These are phyloP conservation scores for Xerus inauris DNA, from an alignment of 2,113 vertebrate genomes.

Conservation along the genomic window DNA sequence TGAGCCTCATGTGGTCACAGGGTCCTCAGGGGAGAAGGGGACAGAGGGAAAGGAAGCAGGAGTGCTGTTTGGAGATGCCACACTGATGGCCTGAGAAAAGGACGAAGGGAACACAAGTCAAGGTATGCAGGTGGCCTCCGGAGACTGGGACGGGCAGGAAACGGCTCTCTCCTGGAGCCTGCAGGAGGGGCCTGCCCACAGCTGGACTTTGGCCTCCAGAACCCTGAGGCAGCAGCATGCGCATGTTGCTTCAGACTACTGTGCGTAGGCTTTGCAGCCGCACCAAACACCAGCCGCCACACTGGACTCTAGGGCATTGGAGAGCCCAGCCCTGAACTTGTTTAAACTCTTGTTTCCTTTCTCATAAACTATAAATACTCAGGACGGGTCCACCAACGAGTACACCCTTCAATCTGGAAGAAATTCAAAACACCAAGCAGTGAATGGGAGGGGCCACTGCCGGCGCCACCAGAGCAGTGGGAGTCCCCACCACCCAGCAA, in stretches of 20 bases:
- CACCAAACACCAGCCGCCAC: too few species aligned
- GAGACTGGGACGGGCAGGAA: background rate
- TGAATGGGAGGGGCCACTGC: background rate
- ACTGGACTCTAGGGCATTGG: too few species aligned
- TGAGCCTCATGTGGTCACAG: background rate
- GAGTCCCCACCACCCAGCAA: background rate
- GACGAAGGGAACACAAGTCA: background rate
- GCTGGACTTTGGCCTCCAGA: background rate
- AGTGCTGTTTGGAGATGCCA: background rate
- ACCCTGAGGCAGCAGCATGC: accelerated
- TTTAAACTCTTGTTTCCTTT: background rate
- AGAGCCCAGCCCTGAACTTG: background rate
- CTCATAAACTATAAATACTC: background rate
- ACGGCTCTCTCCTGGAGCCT: accelerated
- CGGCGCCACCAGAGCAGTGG: background rate
- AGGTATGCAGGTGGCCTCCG: accelerated
- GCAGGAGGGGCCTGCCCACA: too few species aligned
- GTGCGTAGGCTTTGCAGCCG: too few species aligned
- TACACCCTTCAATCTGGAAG: background rate
- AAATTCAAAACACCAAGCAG: background rate
- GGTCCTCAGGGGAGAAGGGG: background rate
- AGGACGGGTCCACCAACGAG: background rate
- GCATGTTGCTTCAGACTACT: background rate
- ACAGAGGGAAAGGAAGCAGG: background rate
- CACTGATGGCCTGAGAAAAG: background rate